Conservation (phyloP, 2,888 invertebrate species). For the Mythimna loreyi region DNA sequence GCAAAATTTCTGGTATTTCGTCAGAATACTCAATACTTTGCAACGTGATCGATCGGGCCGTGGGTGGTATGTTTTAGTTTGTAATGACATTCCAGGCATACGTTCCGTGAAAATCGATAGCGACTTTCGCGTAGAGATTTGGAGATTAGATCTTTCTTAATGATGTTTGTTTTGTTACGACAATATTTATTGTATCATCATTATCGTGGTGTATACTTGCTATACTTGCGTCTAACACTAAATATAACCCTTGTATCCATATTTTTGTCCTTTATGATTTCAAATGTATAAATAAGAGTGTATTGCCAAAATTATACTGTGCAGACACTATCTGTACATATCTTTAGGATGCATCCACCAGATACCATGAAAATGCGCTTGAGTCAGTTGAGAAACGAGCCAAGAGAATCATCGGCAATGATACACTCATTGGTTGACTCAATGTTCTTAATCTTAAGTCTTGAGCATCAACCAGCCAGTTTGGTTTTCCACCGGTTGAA, state of each 20-base stretch:
- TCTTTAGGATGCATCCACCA: too few species aligned
- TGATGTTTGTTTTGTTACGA: constrained; percentile 42
- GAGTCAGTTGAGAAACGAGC: too few species aligned
- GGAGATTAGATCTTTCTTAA: constrained; percentile 58
- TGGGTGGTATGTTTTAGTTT: constrained; percentile 80
- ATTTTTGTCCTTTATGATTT: too few species aligned
- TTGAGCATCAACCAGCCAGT: too few species aligned
- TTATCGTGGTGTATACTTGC: constrained; percentile 7
- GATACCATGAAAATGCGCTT: too few species aligned
- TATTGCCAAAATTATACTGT: neutral
- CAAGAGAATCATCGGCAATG: too few species aligned
- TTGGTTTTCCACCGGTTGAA: too few species aligned
- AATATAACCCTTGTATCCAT: neutral
- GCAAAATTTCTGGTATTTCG: constrained; percentile 86
- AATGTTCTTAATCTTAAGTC: too few species aligned
- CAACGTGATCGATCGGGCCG: constrained; percentile 76
- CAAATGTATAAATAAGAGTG: too few species aligned
- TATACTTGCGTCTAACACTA: neutral
- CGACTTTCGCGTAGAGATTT: constrained; percentile 56
- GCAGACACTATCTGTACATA: neutral
- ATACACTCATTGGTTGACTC: too few species aligned
- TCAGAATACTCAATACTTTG: constrained; percentile 73
- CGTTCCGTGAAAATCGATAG: constrained; percentile 67
- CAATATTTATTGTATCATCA: constrained; percentile 21
- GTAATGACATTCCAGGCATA: constrained; percentile 74